Evolutionary conservation across 2,888 invertebrate species (phyloP), one percentile per base, ranked within the genome.

Genomic region (Pristionchus japonicus): DNA sequence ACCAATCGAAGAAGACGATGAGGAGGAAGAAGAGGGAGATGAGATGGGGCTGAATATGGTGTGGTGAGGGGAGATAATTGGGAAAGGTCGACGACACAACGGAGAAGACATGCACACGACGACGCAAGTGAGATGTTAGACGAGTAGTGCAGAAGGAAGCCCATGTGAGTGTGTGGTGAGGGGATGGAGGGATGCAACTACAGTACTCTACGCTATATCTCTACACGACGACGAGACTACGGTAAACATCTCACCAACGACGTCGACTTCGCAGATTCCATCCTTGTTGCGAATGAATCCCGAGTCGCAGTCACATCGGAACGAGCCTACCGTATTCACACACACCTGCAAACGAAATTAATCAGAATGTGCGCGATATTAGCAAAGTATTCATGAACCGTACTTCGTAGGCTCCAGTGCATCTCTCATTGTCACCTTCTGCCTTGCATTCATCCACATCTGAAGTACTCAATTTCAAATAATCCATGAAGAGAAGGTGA

Each of bases 301-400:
- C 17, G 91, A 89, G 23, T 84, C 85, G 88, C 94, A 94, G 43
- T 92, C 92, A 88, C 94, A 94, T 27, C 82, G 77, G 89, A 88
- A 94, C 6, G 92, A 92, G 34, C 94, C 94, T 9, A 89, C 70
- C 9, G 90, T 91, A 89, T 94, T 94, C n/a, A 91, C 89, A 82
- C 94, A 94, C 47, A 86, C n/a, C 86, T 86, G 23, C 47, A 67
- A 83, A 34, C 23, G 15, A 82, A 34, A 80, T 80, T 4, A 74
- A 27, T 67, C n/a, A 23, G 17, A 74, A 74, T 4, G 17, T 15
- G 3, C 20, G 31, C 37, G 23, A 27, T 23, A 70, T 70, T 3
- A 31, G n/a, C 34, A 2, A 31, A 43, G 43, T 13, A 3, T 2
- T 83, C 9, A 13, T 83, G 9, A 49, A 83, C 52, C 13, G 83